These are phyloP conservation scores for Jaculus jaculus DNA, from an alignment of 2,113 vertebrate genomes.

Conservation along the genomic window DNA sequence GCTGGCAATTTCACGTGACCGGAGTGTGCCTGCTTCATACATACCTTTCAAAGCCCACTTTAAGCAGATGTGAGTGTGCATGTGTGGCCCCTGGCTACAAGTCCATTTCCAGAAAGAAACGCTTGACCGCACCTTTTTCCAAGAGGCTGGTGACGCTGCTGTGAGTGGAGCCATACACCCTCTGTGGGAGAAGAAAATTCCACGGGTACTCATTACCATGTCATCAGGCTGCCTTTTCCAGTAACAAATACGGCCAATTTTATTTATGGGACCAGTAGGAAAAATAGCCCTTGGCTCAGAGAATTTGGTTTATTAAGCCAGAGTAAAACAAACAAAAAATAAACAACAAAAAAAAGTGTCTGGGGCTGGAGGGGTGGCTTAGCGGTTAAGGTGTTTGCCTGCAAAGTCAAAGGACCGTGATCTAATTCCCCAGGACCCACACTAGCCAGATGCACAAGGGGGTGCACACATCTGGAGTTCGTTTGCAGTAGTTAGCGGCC, in stretches of 20 bases:
- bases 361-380: too few species aligned
- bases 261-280: conserved; percentile 20
- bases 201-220: neutral
- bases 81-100: conserved; percentile 4
- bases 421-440: too few species aligned
- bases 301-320: conserved; percentile 52
- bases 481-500: too few species aligned
- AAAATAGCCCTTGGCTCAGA: conserved; percentile 37
- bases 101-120: conserved; percentile 38
- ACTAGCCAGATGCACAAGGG: too few species aligned
- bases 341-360: neutral
- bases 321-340: conserved; percentile 20
- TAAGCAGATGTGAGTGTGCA: conserved; percentile 24
- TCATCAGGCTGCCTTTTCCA: neutral
- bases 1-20: neutral
- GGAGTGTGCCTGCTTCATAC: conserved; percentile 8
- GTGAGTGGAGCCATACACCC: conserved; percentile 38
- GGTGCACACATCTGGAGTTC: too few species aligned
- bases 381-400: too few species aligned
- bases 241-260: conserved; percentile 24
- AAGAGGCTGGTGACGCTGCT: neutral
- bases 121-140: neutral
- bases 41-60: conserved; percentile 12
- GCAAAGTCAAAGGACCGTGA: too few species aligned
- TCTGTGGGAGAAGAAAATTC: conserved; percentile 43